phyloP scores from a whole-genome alignment of 1,140 invertebrate species.

The Drosophila kanapiae region DNA sequence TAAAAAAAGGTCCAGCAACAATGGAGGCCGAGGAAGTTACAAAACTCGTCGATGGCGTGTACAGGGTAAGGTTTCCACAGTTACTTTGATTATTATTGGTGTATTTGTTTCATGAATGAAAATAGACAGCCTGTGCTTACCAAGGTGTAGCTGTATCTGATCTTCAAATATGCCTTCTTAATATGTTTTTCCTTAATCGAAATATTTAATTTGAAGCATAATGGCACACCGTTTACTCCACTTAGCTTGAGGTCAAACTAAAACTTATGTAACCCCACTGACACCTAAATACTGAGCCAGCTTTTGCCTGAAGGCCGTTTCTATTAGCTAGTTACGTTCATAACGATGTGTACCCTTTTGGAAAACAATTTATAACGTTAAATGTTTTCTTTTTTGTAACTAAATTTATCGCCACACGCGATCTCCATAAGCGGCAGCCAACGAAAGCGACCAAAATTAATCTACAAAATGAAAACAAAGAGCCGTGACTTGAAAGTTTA shows the following conservation, averaged over 20 bases:
- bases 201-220: conserved; percentile 3
- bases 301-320: conserved; percentile 66
- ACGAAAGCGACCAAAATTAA: conserved; percentile 48
- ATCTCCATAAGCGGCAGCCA: conserved; percentile 46
- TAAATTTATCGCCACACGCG: conserved; percentile 60
- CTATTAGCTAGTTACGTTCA: conserved; percentile 53
- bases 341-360: conserved; percentile 43
- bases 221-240: conserved; percentile 12
- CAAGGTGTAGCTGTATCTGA: neutral
- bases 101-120: conserved; percentile 31
- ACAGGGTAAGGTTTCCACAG: conserved; percentile 89
- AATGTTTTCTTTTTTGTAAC: conserved; percentile 39
- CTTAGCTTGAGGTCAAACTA: conserved; percentile 13
- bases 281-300: conserved; percentile 9
- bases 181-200: neutral
- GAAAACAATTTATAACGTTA: conserved; percentile 57
- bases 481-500: conserved; percentile 32
- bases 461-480: conserved; percentile 53
- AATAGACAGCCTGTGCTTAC: neutral
- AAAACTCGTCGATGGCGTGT: conserved; percentile 95
- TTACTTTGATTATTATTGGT: neutral
- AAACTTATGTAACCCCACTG: conserved; percentile 56
- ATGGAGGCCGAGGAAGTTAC: conserved; percentile 96
- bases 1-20: conserved; percentile 17
- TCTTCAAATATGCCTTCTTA: neutral